Percentiles rank a stretch among this genome's conserved stretches.
These are phyloP conservation scores for Desmodus rotundus DNA, from an alignment of 2,113 vertebrate species.

Conservation along the genomic window DNA sequence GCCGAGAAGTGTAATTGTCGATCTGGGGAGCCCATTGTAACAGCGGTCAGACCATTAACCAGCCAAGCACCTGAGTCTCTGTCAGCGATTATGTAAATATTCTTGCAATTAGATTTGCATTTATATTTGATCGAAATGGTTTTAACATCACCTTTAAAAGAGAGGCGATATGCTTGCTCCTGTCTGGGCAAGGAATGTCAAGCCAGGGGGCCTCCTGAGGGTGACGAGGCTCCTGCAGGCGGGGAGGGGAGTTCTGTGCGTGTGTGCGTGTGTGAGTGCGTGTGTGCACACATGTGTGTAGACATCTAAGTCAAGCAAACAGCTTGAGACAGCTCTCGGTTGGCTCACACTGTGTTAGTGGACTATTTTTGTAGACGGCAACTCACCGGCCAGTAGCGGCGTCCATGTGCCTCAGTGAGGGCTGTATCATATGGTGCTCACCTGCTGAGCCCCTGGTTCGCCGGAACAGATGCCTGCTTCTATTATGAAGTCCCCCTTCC, in stretches of 20 bases:
- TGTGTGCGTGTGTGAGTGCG: background rate
- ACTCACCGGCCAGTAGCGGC: background rate
- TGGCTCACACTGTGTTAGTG: background rate
- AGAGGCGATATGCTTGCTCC: background rate
- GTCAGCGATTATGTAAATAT: constrained; percentile 49
- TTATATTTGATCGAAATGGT: constrained; percentile 41
- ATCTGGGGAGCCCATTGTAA: background rate
- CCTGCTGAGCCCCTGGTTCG: background rate
- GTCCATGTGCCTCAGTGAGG: background rate
- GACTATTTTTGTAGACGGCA: background rate
- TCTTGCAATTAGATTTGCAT: constrained; percentile 48
- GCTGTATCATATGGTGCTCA: background rate
- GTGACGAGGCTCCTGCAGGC: background rate
- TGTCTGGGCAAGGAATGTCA: background rate
- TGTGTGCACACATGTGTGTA: background rate
- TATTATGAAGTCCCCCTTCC: background rate
- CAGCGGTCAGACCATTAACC: constrained; percentile 31
- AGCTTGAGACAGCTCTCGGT: background rate
- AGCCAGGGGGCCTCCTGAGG: background rate
- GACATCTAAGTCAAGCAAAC: background rate
- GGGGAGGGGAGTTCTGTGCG: background rate
- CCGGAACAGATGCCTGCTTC: background rate
- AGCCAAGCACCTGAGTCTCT: constrained; percentile 39
- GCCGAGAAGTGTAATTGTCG: background rate
- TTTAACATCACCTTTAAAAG: background rate